Evolutionary conservation across 2,797 vertebrate genomes (phyloP), one percentile per base, ranked within the genome.

Genomic region (Perodicticus potto): DNA sequence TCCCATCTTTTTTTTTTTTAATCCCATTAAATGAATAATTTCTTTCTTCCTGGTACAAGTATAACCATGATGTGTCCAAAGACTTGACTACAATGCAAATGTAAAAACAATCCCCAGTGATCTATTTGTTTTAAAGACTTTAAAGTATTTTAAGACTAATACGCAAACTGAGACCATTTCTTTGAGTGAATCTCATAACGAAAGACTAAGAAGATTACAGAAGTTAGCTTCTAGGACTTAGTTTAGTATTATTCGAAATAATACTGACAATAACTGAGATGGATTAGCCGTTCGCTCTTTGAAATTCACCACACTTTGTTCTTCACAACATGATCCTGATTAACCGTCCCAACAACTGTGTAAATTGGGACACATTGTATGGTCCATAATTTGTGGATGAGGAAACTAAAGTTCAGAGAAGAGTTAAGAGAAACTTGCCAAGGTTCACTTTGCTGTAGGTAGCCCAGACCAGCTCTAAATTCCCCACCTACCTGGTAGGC

Each of bases 401-500:
- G 3, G 8, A 81, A 61, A 57, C 19, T n/a, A 37, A 81, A 45
- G 12, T 76, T 86, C 57, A 80, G 53, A 55, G 40, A 73, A 63
- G 5, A 84, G 27, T 63, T 76, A 20, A 76, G 14, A 1, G 14
- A 1, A 34, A 16, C 29, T 37, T 25, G 27, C 22, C 6, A 1
- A n/a, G 3, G 0, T 29, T 25, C 17, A 29, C 27, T 2, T 3
- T 7, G 29, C 19, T 43, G 7, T 7, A 49, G 53, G 40, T 8
- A 10, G 25, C 4, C 3, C 61, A 78, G 83, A 37, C 20, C 19
- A 6, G 19, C 16, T n/a, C 27, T 34, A 32, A 65, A 59, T 20
- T 34, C 40, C 32, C 1, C 37, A 9, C 2, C 9, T 7, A 40
- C n/a, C 23, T n/a, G 34, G 29, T 14, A 1, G 1, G 11, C 13